These are phyloP conservation scores for Columbina picui DNA, from an alignment of 2,113 vertebrate genomes.

Conservation along the genomic window DNA sequence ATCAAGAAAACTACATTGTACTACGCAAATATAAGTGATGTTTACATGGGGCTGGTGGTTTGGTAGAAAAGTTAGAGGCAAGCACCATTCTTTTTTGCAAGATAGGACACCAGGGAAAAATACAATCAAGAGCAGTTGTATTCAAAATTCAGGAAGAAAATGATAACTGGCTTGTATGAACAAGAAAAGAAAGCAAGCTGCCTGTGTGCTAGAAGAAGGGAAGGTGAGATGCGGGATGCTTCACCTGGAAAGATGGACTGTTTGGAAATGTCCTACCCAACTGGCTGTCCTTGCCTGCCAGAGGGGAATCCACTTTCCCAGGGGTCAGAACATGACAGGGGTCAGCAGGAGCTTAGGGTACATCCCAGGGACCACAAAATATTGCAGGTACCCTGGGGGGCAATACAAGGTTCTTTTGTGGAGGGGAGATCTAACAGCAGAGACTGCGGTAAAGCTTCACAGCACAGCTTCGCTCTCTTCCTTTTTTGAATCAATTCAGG, in stretches of 20 bases:
- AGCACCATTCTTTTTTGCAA: not conserved
- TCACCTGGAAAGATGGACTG: not conserved
- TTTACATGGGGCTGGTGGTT: not conserved
- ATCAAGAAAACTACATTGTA: not conserved
- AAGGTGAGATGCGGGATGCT: no score
- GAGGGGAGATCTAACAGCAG: not conserved
- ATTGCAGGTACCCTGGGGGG: not conserved
- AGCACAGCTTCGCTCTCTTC: not conserved
- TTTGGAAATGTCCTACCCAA: not conserved
- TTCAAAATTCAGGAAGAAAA: not conserved
- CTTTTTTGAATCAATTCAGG: not conserved
- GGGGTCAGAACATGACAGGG: not conserved
- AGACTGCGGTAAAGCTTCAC: not conserved
- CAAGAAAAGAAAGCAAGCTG: not conserved
- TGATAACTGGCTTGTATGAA: not conserved
- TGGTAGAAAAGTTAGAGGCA: not conserved
- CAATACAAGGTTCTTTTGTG: not conserved
- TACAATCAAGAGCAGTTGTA: fast-evolving
- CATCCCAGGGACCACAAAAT: not conserved
- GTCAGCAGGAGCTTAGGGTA: not conserved
- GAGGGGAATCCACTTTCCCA: not conserved
- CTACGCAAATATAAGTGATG: not conserved
- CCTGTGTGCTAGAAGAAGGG: not conserved
- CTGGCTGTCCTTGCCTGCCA: not conserved
- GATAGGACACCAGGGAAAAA: not conserved